Conservation (phyloP, 2,888 invertebrate species). For the Netelia fuscicornis region DNA sequence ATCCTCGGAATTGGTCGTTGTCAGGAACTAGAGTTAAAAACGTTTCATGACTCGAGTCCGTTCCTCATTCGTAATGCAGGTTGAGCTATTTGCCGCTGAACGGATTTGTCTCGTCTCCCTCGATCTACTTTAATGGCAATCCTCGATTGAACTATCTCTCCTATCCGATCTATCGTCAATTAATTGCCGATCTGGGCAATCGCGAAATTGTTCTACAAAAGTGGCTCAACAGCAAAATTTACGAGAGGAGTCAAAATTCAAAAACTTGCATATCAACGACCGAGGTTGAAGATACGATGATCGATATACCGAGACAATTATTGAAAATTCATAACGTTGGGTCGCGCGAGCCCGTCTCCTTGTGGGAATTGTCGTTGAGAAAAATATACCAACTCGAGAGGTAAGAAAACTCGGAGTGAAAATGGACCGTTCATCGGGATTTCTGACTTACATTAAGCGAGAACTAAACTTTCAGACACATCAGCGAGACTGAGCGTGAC, state of each 20-base stretch:
- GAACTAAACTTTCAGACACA: conserved; percentile 43
- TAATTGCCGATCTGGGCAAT: conserved; percentile 56
- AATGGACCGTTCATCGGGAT: neutral
- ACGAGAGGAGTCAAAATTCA: conserved; percentile 56
- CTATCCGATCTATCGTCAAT: conserved; percentile 78
- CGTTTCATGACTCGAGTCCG: conserved; percentile 16
- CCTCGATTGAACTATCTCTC: conserved; percentile 79
- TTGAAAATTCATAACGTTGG: conserved; percentile 73
- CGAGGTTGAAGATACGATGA: conserved; percentile 62
- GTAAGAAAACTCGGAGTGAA: conserved; percentile 69
- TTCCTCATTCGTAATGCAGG: conserved; percentile 66
- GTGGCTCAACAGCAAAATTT: neutral
- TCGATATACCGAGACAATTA: conserved; percentile 80
- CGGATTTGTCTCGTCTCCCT: conserved; percentile 79
- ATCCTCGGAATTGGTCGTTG: conserved; percentile 20
- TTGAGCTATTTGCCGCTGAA: conserved; percentile 80
- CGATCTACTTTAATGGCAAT: conserved; percentile 78
- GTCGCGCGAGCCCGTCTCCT: conserved; percentile 74
- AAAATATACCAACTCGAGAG: conserved; percentile 76
- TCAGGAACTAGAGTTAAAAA: conserved; percentile 6
- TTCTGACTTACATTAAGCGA: conserved; percentile 8
- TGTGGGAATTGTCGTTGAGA: conserved; percentile 80
- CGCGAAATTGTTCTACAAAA: conserved; percentile 36
- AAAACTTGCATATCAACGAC: conserved; percentile 55
- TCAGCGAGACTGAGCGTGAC: conserved; percentile 5